A percentile compares a stretch with the other conserved stretches of the same genome.
Conservation (phyloP, 2,888 invertebrate genomes). For the Nineta flava region DNA sequence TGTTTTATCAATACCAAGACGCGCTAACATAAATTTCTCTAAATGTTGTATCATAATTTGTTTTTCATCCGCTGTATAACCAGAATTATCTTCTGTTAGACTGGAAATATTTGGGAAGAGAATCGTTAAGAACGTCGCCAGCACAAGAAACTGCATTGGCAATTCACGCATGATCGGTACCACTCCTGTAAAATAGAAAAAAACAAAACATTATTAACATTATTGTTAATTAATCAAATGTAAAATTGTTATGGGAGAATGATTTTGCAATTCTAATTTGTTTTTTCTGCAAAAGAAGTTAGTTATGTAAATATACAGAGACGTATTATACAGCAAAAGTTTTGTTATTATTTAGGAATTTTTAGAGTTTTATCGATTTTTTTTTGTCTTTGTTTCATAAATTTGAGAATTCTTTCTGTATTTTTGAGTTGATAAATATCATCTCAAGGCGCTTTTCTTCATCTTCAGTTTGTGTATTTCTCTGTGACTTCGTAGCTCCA, state of each 20-base stretch:
- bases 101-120: neutral
- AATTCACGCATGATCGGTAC: slow-evolving; percentile 25
- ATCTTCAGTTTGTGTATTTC: too few species aligned
- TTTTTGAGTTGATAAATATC: too few species aligned
- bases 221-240: neutral
- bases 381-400: too few species aligned
- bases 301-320: too few species aligned
- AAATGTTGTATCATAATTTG: slow-evolving; percentile 28
- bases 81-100: slow-evolving; percentile 17
- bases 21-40: slow-evolving; percentile 41
- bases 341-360: too few species aligned
- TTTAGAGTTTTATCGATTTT: too few species aligned
- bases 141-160: slow-evolving; percentile 22
- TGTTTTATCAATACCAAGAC: slow-evolving; percentile 37
- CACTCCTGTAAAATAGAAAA: slow-evolving; percentile 20
- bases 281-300: too few species aligned
- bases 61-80: slow-evolving; percentile 16
- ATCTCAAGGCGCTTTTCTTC: too few species aligned
- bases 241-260: neutral
- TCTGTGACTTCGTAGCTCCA: too few species aligned
- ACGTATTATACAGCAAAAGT: too few species aligned
- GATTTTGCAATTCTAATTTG: neutral
- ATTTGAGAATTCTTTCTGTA: too few species aligned
- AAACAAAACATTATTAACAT: neutral
- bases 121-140: slow-evolving; percentile 18